Evolutionary conservation across 1,140 invertebrate genomes (phyloP), one percentile per base, ranked within the genome.

Genomic region (Elymnias hypermnestra): DNA sequence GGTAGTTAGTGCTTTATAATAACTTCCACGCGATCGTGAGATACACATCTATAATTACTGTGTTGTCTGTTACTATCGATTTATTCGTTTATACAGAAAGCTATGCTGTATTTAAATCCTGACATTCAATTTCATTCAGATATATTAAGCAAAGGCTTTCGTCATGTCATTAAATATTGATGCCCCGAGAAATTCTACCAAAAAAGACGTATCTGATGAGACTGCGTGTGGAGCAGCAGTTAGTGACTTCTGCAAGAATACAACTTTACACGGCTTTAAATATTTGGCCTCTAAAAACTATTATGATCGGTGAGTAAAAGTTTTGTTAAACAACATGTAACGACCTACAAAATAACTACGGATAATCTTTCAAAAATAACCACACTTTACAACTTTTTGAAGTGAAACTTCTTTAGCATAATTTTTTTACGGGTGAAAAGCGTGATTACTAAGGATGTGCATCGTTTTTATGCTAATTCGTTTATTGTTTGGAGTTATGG

Each of bases 261-360:
- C 77, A 0, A 84, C 79, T 0, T 33, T 84, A 3, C 81, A 84
- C 37, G 77, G 81, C 6, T 84, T 84, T 28, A 84, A 84, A 48
- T 84, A 84, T 54, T 53, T 84, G 14, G 49, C 26, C 36, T 72
- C 75, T 0, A 51, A 45, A 33, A 67, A 65, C 50, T 68, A 54
- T 36, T 47, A 40, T 2, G 81, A 84, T 58, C 63, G 77, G 81
- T 84, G 53, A 63, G 69, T n/a, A n/a, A n/a, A n/a, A n/a, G n/a
- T n/a, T n/a, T n/a, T n/a, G n/a, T n/a, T n/a, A n/a, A n/a, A n/a
- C n/a, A n/a, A n/a, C n/a, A n/a, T n/a, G n/a, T n/a, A n/a, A n/a
- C n/a, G n/a, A n/a, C n/a, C n/a, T n/a, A n/a, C n/a, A n/a, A n/a
- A n/a, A n/a, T n/a, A n/a, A n/a, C n/a, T n/a, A n/a, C n/a, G n/a